A percentile compares a stretch with the other conserved stretches of the same genome.
Conservation (phyloP, 2,888 invertebrate genomes). For the Deilephila porcellus region DNA sequence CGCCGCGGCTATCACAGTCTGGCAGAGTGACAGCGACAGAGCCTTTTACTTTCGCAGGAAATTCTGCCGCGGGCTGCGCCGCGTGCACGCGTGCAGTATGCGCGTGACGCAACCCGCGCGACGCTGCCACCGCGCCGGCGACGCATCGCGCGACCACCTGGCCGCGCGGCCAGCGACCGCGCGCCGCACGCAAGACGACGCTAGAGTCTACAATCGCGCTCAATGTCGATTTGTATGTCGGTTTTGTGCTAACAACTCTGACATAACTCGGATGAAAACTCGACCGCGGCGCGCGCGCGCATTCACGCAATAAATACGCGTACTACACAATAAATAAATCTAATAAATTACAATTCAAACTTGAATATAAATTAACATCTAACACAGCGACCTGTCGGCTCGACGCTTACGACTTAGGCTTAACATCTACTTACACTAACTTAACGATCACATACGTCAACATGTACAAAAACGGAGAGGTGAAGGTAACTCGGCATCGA, state of each 20-base stretch:
- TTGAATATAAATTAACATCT: constrained; percentile 53
- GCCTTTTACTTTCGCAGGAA: constrained; percentile 33
- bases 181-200: neutral
- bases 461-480: constrained; percentile 38
- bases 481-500: constrained; percentile 44
- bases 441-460: constrained; percentile 69
- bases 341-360: constrained; percentile 62
- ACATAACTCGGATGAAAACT: constrained; percentile 77
- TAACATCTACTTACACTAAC: constrained; percentile 53
- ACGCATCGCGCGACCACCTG: constrained; percentile 25
- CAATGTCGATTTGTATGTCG: constrained; percentile 77
- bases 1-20: constrained; percentile 40
- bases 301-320: constrained; percentile 70
- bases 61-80: constrained; percentile 2
- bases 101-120: constrained; percentile 29
- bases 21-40: constrained; percentile 23
- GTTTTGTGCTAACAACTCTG: constrained; percentile 82
- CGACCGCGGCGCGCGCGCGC: constrained; percentile 64
- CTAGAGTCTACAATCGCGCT: constrained; percentile 71
- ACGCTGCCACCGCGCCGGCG: constrained; percentile 21
- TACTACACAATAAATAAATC: constrained; percentile 64
- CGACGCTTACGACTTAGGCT: constrained; percentile 32
- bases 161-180: neutral
- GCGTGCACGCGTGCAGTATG: constrained; percentile 15
- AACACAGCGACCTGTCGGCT: constrained; percentile 65